phyloP scores from a whole-genome alignment of 1,140 invertebrate species.

The Cherax quadricarinatus region DNA sequence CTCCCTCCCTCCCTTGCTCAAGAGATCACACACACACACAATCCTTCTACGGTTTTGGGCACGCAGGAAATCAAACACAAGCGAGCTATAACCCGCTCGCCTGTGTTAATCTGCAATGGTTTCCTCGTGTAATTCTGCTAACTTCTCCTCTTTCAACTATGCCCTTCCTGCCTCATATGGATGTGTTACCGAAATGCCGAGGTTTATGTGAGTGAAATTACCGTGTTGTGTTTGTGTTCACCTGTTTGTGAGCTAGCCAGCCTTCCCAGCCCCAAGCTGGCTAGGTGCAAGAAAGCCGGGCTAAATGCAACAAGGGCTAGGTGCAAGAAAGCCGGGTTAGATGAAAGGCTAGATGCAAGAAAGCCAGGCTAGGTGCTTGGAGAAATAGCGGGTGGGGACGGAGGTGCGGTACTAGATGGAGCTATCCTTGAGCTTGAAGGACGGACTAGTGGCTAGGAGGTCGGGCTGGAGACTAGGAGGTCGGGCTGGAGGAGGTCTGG shows the following conservation, averaged over 20 bases:
- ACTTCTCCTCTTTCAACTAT: neutral
- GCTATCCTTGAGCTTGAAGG: no score
- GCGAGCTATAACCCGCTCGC: neutral
- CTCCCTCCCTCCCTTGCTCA: no score
- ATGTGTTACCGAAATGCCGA: no score
- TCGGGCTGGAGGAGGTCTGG: no score
- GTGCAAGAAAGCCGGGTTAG: neutral
- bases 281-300: neutral
- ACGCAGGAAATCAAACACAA: neutral
- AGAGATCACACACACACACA: neutral
- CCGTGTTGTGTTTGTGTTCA: no score
- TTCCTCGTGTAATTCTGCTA: neutral
- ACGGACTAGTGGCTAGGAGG: no score
- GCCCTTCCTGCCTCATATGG: neutral
- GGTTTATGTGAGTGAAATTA: no score
- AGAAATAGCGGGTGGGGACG: no score
- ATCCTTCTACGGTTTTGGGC: neutral
- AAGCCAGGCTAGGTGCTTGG: neutral
- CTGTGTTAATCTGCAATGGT: neutral
- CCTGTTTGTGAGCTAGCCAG: no score
- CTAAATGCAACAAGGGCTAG: neutral
- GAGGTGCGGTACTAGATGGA: no score
- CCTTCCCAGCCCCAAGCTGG: no score
- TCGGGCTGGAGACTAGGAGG: no score
- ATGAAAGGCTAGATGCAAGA: neutral